Base-by-base conservation (phyloP, 64 coral and sea anemone species). In the Porites lutea region DNA sequence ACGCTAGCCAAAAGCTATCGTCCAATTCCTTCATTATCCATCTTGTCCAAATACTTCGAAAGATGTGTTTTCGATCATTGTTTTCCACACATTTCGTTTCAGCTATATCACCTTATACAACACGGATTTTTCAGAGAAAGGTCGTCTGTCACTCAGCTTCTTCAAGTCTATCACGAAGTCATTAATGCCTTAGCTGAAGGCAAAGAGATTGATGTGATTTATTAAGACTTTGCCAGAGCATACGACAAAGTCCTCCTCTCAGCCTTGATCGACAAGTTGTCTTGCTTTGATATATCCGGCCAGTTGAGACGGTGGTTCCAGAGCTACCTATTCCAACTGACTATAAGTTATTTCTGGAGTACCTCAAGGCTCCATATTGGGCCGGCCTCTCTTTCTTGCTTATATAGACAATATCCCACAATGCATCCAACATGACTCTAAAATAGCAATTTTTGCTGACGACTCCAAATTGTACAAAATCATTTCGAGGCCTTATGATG, bases 121-220 rank as follows among this genome's bases (percentile, higher is more conserved):
- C 90, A 86, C 68, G 90, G 90, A 20, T 92, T 92, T 65, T 82
- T 61, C 19, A 86, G 86, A 78, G 90, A 82, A 37, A 92, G 54
- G 67, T 86, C 80, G 46, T 86, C 64, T 50, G 72, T 15, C 48
- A 74, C 64, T 46, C 15, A 14, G 53, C 86, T 23, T 51, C 68
- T 18, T 55, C 59, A 55, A 82, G 90, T 48, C 7, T 82, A 80
- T 68, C 52, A 80, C 54, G 59, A 80, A 61, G 67, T 90, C n/a
- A 22, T 79, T 6, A 27, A 74, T 52, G 46, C 14, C 18, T 27
- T 92, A 13, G 67, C 79, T 9, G 72, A 45, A 55, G 90, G 90
- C 16, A 46, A 77, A 16, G 80, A 92, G 82, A 53, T 87, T 11
- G 72, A 93, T 79, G 49, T 58, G 22, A 58, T 86, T 53, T 46